phyloP scores from a whole-genome alignment of 2,888 invertebrate genomes.

The Conchocele bisecta region DNA sequence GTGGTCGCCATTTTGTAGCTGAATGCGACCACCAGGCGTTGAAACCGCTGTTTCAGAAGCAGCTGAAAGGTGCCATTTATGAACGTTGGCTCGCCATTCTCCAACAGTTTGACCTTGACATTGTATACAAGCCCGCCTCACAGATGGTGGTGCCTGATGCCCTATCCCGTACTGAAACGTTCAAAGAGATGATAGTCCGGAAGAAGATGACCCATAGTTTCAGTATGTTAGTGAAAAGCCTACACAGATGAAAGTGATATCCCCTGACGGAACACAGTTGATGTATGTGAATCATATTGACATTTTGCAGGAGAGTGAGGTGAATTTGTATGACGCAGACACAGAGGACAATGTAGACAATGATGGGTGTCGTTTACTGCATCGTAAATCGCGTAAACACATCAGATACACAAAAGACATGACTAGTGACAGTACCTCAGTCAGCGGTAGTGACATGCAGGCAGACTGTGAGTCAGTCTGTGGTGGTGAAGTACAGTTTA shows the following conservation, averaged over 20 bases:
- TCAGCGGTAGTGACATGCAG: background rate
- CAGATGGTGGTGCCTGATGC: constrained; percentile 21
- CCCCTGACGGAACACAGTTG: background rate
- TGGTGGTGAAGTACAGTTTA: background rate
- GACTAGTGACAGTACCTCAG: background rate
- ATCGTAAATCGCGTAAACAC: too few species aligned
- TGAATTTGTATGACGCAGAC: constrained; percentile 13
- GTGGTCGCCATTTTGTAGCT: constrained; percentile 9
- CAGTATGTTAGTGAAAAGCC: constrained; percentile 11
- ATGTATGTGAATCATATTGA: background rate
- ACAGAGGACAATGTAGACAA: constrained; percentile 15
- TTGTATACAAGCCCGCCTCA: constrained; percentile 9
- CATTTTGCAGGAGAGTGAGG: background rate
- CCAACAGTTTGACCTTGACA: constrained; percentile 25
- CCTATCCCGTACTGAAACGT: background rate
- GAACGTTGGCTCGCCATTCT: constrained; percentile 12
- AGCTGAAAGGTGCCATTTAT: constrained; percentile 15
- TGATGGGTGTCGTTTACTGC: too few species aligned
- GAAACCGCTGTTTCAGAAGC: constrained; percentile 21
- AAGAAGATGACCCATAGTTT: constrained; percentile 19
- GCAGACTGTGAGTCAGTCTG: background rate
- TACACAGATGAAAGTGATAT: background rate
- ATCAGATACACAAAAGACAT: too few species aligned
- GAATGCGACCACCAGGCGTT: constrained; percentile 34
- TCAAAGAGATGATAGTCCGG: constrained; percentile 8